A percentile compares a stretch with the other conserved stretches of the same genome.
These are phyloP conservation scores for Dasyurus viverrinus DNA, from an alignment of 2,113 vertebrate genomes.

Conservation along the genomic window DNA sequence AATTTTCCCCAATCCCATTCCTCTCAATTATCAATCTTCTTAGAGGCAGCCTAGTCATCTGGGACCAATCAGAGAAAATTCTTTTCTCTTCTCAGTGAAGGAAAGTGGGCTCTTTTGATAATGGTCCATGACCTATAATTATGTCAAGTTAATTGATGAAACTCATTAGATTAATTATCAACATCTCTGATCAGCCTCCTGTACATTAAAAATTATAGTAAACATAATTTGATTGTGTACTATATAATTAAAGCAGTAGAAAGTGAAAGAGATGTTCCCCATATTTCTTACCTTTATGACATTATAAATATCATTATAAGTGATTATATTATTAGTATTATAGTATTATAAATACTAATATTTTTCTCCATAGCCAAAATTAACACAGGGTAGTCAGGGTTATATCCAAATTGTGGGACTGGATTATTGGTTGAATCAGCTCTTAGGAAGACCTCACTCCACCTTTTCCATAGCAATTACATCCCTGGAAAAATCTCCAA, in stretches of 20 bases:
- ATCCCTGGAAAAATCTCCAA: too few relatives aligned
- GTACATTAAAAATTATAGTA: neutral
- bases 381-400: neutral
- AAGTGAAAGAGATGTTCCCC: neutral
- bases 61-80: neutral
- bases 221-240: neutral
- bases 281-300: neutral
- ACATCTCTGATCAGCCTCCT: neutral
- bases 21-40: neutral
- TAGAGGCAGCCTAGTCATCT: neutral
- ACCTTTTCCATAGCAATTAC: neutral
- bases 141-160: neutral
- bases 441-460: neutral
- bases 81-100: neutral
- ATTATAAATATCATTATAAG: neutral
- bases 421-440: neutral
- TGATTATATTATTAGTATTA: too few relatives aligned
- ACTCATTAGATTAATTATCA: neutral
- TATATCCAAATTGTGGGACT: neutral
- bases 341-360: neutral
- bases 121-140: neutral
- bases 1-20: neutral
- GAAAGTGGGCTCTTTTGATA: neutral
- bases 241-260: neutral
- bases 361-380: neutral